Percentiles rank a stretch among this genome's conserved stretches.
Conservation (phyloP, 2,888 invertebrate species). For the Trissoscelio sp. region DNA sequence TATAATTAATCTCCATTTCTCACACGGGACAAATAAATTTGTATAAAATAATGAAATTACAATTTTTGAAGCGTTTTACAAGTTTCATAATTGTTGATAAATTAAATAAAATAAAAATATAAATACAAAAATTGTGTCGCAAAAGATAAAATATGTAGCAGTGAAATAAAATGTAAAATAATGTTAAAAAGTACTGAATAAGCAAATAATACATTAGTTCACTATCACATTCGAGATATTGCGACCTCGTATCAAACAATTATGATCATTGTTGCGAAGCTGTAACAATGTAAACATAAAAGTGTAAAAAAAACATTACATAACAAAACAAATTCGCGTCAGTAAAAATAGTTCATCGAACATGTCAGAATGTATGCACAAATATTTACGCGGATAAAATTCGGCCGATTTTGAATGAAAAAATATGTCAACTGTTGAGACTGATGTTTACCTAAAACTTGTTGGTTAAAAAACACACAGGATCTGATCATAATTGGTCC, state of each 20-base stretch:
- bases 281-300: constrained; percentile 21
- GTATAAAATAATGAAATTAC: too few relatives aligned
- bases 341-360: background rate
- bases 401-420: too few relatives aligned
- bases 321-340: constrained; percentile 15
- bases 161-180: background rate
- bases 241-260: constrained; percentile 4
- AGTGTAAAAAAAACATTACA: constrained; percentile 12
- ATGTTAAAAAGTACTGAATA: background rate
- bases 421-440: background rate
- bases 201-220: background rate
- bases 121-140: too few relatives aligned
- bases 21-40: too few relatives aligned
- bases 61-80: too few relatives aligned
- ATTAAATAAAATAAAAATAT: too few relatives aligned
- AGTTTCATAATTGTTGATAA: too few relatives aligned
- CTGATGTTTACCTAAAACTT: constrained; percentile 1
- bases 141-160: too few relatives aligned
- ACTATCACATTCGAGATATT: background rate
- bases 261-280: constrained; percentile 12
- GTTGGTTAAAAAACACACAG: background rate
- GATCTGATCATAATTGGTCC: background rate
- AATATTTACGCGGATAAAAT: too few relatives aligned
- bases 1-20: too few relatives aligned
- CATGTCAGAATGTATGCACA: background rate